phyloP scores from a whole-genome alignment of 1,140 invertebrate species.

The Melanaphis sacchari region DNA sequence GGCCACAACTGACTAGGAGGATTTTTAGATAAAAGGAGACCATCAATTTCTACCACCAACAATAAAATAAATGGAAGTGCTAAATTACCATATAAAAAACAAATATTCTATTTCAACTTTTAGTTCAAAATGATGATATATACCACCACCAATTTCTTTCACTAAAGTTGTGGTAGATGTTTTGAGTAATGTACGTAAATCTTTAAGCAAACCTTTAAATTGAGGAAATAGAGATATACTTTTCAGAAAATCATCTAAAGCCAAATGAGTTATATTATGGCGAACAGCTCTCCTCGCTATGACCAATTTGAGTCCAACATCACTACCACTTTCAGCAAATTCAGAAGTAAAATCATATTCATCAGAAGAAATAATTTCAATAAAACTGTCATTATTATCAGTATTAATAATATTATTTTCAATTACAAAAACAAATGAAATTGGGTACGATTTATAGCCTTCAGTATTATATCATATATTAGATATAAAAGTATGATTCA shows the following conservation, averaged over 20 bases:
- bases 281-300: background rate
- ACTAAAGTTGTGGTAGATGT: background rate
- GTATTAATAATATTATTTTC: no score
- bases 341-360: background rate
- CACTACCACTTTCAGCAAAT: background rate
- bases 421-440: no score
- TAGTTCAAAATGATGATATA: constrained; percentile 21
- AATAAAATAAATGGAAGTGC: background rate
- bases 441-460: no score
- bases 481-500: no score
- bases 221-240: background rate
- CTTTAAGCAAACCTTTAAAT: background rate
- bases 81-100: background rate
- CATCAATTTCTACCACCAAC: background rate
- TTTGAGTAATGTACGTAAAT: background rate
- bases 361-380: background rate
- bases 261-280: background rate
- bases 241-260: background rate
- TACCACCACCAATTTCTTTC: background rate
- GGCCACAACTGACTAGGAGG: constrained; percentile 20
- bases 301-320: background rate
- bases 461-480: no score
- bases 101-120: background rate
- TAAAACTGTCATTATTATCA: background rate
- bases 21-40: background rate